phyloP scores from a whole-genome alignment of 1,140 invertebrate species.

The Cheumatopsyche charites region DNA sequence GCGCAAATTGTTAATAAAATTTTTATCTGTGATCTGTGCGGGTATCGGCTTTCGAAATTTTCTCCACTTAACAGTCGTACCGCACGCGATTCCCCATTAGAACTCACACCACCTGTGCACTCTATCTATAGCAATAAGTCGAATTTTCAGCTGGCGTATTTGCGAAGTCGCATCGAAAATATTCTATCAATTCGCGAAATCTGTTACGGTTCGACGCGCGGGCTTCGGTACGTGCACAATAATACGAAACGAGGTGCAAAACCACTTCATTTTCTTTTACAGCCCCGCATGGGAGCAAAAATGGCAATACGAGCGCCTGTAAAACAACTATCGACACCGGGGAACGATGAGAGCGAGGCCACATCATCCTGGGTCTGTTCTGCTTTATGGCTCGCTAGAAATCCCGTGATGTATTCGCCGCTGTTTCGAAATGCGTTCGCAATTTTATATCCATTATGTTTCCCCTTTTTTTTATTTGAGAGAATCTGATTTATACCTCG shows the following conservation, averaged over 20 bases:
- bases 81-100: not conserved
- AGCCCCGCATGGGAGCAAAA: not conserved
- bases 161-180: too few species aligned
- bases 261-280: conserved; percentile 19
- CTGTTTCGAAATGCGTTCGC: not conserved
- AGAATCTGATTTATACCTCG: conserved; percentile 5
- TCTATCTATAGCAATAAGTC: too few species aligned
- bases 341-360: conserved; percentile 21
- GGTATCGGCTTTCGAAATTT: conserved; percentile 8
- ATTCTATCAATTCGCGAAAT: not conserved
- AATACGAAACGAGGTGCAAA: not conserved
- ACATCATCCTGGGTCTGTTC: conserved; percentile 19
- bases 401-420: conserved; percentile 23
- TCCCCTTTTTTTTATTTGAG: not conserved
- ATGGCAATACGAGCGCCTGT: conserved; percentile 12
- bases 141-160: too few species aligned
- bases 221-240: too few species aligned
- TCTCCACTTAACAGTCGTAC: not conserved
- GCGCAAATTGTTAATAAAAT: conserved; percentile 18
- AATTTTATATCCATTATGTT: conserved; percentile 23
- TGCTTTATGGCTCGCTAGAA: conserved; percentile 9
- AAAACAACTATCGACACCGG: conserved; percentile 21
- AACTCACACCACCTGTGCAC: too few species aligned
- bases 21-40: conserved; percentile 4
- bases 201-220: not conserved